These are phyloP conservation scores for Thymallus thymallus DNA, from an alignment of 2,113 vertebrate species.

Conservation along the genomic window DNA sequence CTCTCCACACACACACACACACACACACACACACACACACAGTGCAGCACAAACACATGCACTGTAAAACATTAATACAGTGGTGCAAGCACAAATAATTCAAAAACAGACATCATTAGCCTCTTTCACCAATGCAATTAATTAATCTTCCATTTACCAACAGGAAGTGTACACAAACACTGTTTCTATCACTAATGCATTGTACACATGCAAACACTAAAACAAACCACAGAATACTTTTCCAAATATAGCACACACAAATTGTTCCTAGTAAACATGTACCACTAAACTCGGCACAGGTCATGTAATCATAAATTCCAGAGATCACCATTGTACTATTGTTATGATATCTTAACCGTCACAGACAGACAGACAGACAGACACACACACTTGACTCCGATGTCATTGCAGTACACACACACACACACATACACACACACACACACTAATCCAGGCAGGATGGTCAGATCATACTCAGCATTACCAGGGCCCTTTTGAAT, in stretches of 20 bases:
- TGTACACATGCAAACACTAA: neutral
- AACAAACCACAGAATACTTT: conserved; percentile 1
- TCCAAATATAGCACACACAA: neutral
- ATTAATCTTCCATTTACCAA: conserved; percentile 36
- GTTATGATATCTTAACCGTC: neutral
- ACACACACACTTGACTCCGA: no score
- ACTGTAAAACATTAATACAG: neutral
- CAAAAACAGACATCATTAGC: conserved; percentile 14
- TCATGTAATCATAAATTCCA: neutral
- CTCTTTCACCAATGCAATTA: conserved; percentile 23
- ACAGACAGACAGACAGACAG: neutral
- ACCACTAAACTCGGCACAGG: neutral
- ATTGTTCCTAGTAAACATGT: neutral
- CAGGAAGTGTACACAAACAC: conserved; percentile 36
- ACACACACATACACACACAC: conserved; percentile 4
- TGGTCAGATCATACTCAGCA: conserved; percentile 43
- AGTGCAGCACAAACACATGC: neutral
- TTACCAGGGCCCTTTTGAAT: conserved; percentile 51
- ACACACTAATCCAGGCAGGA: conserved; percentile 15
- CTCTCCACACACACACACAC: neutral
- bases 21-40: neutral
- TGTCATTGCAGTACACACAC: neutral
- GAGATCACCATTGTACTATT: neutral
- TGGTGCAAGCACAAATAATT: neutral
- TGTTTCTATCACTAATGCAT: neutral